These are phyloP conservation scores for Diorhabda sublineata DNA, from an alignment of 1,140 invertebrate species.

Conservation along the genomic window DNA sequence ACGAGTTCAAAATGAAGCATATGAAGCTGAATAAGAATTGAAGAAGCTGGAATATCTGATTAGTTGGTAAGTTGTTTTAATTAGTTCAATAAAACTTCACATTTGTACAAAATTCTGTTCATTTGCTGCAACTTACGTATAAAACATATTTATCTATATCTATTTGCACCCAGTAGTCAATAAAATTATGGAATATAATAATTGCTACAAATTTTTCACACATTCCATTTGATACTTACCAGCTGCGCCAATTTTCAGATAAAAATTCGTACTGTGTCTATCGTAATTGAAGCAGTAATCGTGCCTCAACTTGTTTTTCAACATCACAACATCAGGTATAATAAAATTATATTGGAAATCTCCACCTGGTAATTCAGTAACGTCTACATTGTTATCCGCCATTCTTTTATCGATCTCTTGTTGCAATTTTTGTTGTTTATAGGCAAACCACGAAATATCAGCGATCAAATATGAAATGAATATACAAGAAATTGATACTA, in stretches of 20 bases:
- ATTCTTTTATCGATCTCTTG: conserved; percentile 44
- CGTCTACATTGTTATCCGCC: conserved; percentile 25
- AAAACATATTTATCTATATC: no score
- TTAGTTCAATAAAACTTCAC: no score
- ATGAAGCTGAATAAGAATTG: no score
- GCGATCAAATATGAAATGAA: conserved; percentile 59
- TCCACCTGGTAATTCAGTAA: conserved; percentile 43
- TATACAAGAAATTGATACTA: conserved; percentile 55
- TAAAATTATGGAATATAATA: no score
- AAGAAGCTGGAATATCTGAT: no score
- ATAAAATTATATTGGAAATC: conserved; percentile 42
- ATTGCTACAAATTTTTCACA: no score
- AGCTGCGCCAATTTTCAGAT: conserved; percentile 68
- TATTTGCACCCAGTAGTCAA: no score
- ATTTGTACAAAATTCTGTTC: no score
- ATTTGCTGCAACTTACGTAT: no score
- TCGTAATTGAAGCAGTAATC: conserved; percentile 60
- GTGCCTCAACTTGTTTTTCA: conserved; percentile 44
- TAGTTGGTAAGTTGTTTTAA: no score
- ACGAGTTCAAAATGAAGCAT: no score
- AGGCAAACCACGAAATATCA: conserved; percentile 58
- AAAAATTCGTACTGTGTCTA: conserved; percentile 67
- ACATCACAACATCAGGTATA: conserved; percentile 42
- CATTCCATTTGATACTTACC: conserved; percentile 47
- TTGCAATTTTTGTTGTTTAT: conserved; percentile 50